Percentiles rank a stretch among this genome's conserved stretches.
Evolutionary conservation across 2,888 invertebrate genomes (phyloP).

Genomic region (Siphlonurus alternatus): DNA sequence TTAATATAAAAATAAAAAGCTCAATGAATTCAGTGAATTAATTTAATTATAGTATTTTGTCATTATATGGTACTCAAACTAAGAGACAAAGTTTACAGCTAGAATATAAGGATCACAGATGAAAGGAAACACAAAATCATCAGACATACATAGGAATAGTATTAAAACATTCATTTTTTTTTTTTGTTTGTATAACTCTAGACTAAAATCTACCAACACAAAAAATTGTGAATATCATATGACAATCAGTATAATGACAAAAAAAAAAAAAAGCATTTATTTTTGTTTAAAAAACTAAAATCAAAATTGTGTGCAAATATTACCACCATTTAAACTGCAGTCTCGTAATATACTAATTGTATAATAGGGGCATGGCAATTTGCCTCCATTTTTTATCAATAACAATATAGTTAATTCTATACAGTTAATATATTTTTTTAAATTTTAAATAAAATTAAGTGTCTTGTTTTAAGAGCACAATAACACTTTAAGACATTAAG

Average conservation of each 20-base stretch:
- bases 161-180: background rate
- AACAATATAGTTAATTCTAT: too few relatives aligned
- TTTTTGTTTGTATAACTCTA: background rate
- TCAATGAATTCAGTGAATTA: background rate
- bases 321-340: slow-evolving; percentile 1
- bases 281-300: background rate
- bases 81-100: background rate
- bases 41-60: slow-evolving; percentile 2
- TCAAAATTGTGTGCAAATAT: background rate
- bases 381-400: too few relatives aligned
- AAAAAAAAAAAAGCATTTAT: background rate
- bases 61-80: slow-evolving; percentile 3
- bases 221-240: background rate
- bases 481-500: too few relatives aligned
- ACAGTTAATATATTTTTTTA: too few relatives aligned
- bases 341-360: background rate
- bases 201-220: background rate
- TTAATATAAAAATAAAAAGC: too few relatives aligned
- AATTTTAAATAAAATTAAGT: too few relatives aligned
- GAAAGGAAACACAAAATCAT: slow-evolving; percentile 3
- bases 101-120: slow-evolving; percentile 2
- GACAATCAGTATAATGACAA: background rate
- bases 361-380: too few relatives aligned
- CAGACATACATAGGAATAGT: background rate
- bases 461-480: too few relatives aligned